phyloP scores from a whole-genome alignment of 2,888 invertebrate genomes.

The Melinaea menophilus region DNA sequence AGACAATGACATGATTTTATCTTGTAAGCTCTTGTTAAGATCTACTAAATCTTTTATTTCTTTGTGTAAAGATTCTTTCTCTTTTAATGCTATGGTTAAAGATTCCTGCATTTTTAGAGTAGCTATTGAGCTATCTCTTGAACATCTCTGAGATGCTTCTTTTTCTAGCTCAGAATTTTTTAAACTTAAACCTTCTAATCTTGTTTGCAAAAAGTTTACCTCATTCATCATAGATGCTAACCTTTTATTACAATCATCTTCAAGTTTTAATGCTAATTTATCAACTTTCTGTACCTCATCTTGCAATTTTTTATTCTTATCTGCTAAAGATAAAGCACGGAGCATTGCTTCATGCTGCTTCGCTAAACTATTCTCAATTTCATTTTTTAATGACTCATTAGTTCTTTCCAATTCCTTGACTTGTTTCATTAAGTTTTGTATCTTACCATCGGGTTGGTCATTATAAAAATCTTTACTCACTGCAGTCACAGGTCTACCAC shows the following conservation, averaged over 20 bases:
- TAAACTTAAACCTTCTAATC: constrained; percentile 66
- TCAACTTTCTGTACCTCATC: constrained; percentile 85
- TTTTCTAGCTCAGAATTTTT: constrained; percentile 75
- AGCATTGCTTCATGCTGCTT: constrained; percentile 91
- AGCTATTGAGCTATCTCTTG: constrained; percentile 41
- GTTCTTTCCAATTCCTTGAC: constrained; percentile 79
- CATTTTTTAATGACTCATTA: constrained; percentile 71
- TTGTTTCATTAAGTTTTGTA: constrained; percentile 77
- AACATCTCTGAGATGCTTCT: constrained; percentile 69
- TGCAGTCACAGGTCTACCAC: constrained; percentile 82
- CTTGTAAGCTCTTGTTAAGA: constrained; percentile 71
- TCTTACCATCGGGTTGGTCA: constrained; percentile 74
- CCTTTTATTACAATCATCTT: constrained; percentile 85
- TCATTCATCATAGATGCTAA: constrained; percentile 80
- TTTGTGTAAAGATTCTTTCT: constrained; percentile 64
- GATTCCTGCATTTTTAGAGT: constrained; percentile 44
- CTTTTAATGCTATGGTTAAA: constrained; percentile 47
- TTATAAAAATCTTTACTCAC: constrained; percentile 82
- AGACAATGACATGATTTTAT: constrained; percentile 54
- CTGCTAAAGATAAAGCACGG: constrained; percentile 84
- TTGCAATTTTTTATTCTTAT: constrained; percentile 83
- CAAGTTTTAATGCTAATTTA: constrained; percentile 84
- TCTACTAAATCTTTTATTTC: constrained; percentile 71
- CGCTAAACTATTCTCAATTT: constrained; percentile 75
- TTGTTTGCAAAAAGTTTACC: constrained; percentile 76